These are phyloP conservation scores for Ammodytes marinus DNA, from an alignment of 2,113 vertebrate genomes.

Conservation along the genomic window DNA sequence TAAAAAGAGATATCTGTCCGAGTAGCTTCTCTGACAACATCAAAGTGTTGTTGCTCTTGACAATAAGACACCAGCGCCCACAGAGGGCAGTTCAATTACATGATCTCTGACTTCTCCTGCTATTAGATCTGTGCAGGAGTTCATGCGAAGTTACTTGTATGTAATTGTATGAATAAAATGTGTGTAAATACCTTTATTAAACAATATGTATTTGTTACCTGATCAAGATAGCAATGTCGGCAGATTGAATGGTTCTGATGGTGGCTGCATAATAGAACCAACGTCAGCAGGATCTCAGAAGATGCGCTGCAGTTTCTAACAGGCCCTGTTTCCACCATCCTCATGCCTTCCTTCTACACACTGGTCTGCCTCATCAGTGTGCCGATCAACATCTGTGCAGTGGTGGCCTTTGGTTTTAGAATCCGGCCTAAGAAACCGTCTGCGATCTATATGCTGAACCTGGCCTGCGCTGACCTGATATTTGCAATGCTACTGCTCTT, in stretches of 20 bases:
- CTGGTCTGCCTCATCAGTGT: slow-evolving; percentile 88
- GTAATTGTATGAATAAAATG: slow-evolving; percentile 2
- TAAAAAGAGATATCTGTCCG: too few species aligned
- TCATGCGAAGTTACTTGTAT: too few species aligned
- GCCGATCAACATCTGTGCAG: slow-evolving; percentile 88
- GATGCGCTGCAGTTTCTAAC: slow-evolving; percentile 85
- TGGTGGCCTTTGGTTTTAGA: slow-evolving; percentile 85
- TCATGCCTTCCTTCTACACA: slow-evolving; percentile 91
- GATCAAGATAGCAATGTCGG: fast-evolving
- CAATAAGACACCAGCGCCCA: too few species aligned
- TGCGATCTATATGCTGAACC: slow-evolving; percentile 93
- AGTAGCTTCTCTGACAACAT: too few species aligned
- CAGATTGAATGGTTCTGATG: fast-evolving
- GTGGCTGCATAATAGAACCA: fast-evolving
- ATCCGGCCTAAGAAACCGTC: slow-evolving; percentile 92
- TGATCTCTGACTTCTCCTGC: too few species aligned
- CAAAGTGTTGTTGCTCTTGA: too few species aligned
- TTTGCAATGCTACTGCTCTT: slow-evolving; percentile 91
- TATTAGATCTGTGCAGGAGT: too few species aligned
- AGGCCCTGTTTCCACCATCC: slow-evolving; percentile 83
- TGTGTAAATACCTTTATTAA: slow-evolving; percentile 4
- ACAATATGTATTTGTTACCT: not conserved
- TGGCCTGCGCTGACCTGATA: slow-evolving; percentile 89
- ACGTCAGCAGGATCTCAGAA: slow-evolving; percentile 62
- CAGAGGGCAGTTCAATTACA: too few species aligned